Evolutionary conservation across 2,113 vertebrate genomes (phyloP), one percentile per base, ranked within the genome.

Genomic region (Pithys albifrons): DNA sequence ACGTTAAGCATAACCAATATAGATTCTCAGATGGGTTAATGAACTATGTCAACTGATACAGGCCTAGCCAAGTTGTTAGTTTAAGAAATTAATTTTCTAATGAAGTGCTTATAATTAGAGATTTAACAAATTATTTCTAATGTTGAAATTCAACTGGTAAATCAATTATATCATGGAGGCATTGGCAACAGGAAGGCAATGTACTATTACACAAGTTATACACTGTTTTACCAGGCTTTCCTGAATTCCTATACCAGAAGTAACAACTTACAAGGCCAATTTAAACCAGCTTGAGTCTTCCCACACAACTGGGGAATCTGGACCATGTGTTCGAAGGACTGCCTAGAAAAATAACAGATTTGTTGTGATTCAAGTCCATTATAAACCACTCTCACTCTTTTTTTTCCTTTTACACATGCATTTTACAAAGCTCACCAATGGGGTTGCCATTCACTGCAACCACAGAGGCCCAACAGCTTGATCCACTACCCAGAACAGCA

Each of bases 31-130:
- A 91, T 3, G 45, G 66, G 70, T 93, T 94, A 94, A 93, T 93
- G 73, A 93, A 70, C 85, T 52, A 73, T 85, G 70, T 92, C 93
- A 96, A 85, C 45, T 91, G 69, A 94, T 85, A 82, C 2, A 91
- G 86, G 28, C 49, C 45, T 58, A 89, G 87, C 69, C 89, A 89
- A 92, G 57, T 31, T 85, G 66, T 92, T 87, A 88, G 76, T 84
- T 94, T 75, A 93, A 88, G 66, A 95, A 96, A 96, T 87, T 91
- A 14, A 85, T 85, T 92, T 89, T 65, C 79, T 95, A 96, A 91
- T 3, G 10, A 87, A 84, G 88, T 2, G 2, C 25, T 82, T 11
- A 29, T 91, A 91, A 94, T 94, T 92, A 89, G 91, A 92, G 76
- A 92, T 93, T 85, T 73, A 89, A 91, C 96, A 89, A 94, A 93